Base-by-base conservation (phyloP, 2,888 invertebrate genomes). In the Prionchulus punctatus region DNA sequence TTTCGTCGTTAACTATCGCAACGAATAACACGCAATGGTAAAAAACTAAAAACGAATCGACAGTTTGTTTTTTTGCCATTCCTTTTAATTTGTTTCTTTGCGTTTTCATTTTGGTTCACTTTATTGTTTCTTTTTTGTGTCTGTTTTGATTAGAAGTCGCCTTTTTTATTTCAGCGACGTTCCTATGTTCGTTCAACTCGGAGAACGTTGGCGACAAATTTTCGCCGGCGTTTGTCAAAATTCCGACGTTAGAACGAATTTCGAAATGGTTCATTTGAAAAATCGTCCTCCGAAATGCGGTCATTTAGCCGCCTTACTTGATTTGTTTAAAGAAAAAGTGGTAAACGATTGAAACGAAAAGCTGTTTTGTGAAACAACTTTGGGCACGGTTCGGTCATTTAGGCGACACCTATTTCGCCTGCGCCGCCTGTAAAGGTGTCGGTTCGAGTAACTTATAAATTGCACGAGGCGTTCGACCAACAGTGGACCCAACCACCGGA, bases 311-410 rank as follows among this genome's bases (percentile, higher is more conserved):
- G 82, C 82, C 1, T 77, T 94, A 52, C 75, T 90, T 43, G 82
- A 84, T 64, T 75, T 94, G 60, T 94, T 96, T 70, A 89, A 88
- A 74, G 84, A 85, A 27, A 94, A 79, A 80, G 85, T 68, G 80
- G 83, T 75, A 54, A 58, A n/a, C 21, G 18, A 25, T 18, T 12
- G 12, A 27, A 58, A 58, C n/a, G n/a, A 28, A 58, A 30, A 7
- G 18, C 21, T 18, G 25, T 30, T 21, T 36, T 57, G 58, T 57
- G 36, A 36, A 36, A 36, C 23, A 45, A 45, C n/a, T 21, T 21
- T 45, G 15, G n/a, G 47, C 47, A 7, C 15, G 23, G 23, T 45
- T 23, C 15, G 7, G 23, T 21, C 23, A 18, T 28, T 7, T 49
- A 49, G 50, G 28, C 28, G 7, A 12, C 4, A 28, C 28, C 28